phyloP scores from a whole-genome alignment of 2,113 vertebrate genomes.

The Pelecanus crispus region DNA sequence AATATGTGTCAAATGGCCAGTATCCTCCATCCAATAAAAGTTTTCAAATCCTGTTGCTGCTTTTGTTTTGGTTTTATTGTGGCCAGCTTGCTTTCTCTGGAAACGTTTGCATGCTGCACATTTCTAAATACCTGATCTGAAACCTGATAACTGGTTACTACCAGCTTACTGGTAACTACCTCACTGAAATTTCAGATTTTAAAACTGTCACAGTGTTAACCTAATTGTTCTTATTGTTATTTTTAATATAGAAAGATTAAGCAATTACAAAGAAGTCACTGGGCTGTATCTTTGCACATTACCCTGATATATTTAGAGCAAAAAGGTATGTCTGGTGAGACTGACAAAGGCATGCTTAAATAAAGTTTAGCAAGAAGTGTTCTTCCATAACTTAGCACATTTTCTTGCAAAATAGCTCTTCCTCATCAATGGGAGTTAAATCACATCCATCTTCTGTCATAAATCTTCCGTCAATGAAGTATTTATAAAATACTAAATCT shows the following conservation, averaged over 20 bases:
- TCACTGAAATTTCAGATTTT: not conserved
- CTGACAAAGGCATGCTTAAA: not conserved
- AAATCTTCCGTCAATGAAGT: not conserved
- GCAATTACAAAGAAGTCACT: not conserved
- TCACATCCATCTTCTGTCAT: not conserved
- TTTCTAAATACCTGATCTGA: not conserved
- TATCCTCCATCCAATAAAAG: not conserved
- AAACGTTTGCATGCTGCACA: not conserved
- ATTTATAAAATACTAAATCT: not conserved
- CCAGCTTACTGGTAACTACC: not conserved
- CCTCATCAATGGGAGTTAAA: not conserved
- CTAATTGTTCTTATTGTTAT: not conserved
- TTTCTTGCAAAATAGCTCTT: not conserved
- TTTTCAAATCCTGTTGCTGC: not conserved
- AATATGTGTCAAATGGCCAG: not conserved
- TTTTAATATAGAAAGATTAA: not conserved
- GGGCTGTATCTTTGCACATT: not conserved
- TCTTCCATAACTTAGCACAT: not conserved
- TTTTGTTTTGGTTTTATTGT: not conserved
- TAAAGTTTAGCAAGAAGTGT: not conserved
- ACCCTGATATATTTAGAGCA: not conserved
- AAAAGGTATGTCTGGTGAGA: not conserved
- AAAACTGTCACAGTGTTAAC: not conserved
- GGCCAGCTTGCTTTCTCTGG: not conserved
- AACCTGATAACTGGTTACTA: not conserved